A percentile compares a stretch with the other conserved stretches of the same genome.
Evolutionary conservation across 2,113 vertebrate species (phyloP).

Genomic region (Halichoerus grypus): DNA sequence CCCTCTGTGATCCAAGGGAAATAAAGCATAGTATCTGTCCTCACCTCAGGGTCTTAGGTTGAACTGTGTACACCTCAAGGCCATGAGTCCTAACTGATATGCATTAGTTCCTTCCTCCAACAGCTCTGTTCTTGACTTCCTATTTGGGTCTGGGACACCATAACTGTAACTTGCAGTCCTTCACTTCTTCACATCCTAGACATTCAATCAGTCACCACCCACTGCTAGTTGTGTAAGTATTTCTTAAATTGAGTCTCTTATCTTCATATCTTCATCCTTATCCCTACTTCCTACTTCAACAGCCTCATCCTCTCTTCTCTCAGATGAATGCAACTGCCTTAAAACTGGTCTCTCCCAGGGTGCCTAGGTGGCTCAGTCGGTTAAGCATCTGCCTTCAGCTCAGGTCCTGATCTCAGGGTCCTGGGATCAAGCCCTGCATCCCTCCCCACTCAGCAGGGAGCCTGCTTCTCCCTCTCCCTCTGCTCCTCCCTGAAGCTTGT

Average conservation of each 20-base stretch:
- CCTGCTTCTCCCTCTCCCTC: too few species aligned
- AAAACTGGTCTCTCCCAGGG: background rate
- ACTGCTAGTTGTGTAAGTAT: background rate
- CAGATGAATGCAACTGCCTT: background rate
- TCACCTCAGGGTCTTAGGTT: background rate
- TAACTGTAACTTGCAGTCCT: background rate
- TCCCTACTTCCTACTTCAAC: background rate
- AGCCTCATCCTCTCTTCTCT: background rate
- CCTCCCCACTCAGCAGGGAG: too few species aligned
- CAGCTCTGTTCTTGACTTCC: background rate
- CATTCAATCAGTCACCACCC: background rate
- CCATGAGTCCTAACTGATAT: background rate
- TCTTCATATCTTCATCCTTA: background rate
- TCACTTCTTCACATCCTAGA: background rate
- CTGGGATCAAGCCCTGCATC: too few species aligned
- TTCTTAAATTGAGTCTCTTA: background rate
- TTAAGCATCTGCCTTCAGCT: too few species aligned
- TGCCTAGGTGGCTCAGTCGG: too few species aligned
- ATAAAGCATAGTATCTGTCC: background rate
- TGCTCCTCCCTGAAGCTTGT: too few species aligned
- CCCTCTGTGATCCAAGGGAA: background rate
- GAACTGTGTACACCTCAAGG: background rate
- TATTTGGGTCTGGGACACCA: background rate
- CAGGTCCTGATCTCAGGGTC: too few species aligned
- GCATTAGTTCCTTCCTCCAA: background rate